Conservation (phyloP, 1,140 invertebrate species). For the Drosophila subobscura region DNA sequence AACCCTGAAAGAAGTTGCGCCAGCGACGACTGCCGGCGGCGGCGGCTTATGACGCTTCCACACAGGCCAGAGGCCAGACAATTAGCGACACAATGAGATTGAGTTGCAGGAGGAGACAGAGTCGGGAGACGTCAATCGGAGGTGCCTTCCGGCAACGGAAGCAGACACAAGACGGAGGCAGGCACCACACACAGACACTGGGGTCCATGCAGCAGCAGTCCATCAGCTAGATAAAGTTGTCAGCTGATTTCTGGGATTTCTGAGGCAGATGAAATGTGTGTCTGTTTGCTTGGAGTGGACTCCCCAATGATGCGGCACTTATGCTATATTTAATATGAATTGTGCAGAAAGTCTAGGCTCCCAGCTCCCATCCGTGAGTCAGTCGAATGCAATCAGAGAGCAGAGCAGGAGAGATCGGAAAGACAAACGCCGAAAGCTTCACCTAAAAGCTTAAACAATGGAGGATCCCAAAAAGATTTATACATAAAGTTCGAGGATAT, state of each 20-base stretch:
- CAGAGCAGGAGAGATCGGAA: too few species aligned
- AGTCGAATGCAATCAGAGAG: constrained; percentile 3
- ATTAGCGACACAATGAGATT: constrained; percentile 81
- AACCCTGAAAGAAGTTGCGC: constrained; percentile 43
- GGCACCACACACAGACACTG: constrained; percentile 56
- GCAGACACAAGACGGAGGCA: constrained; percentile 39
- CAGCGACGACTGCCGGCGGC: constrained; percentile 26
- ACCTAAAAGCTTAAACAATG: constrained; percentile 47
- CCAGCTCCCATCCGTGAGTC: constrained; percentile 14
- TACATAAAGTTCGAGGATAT: constrained; percentile 42
- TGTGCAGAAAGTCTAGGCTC: constrained; percentile 27
- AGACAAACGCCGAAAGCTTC: constrained; percentile 4
- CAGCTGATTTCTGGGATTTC: constrained; percentile 62
- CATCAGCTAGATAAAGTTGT: constrained; percentile 75
- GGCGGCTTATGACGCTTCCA: constrained; percentile 41
- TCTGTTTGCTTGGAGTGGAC: constrained; percentile 11
- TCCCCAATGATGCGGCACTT: constrained; percentile 66
- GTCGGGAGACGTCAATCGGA: constrained; percentile 6
- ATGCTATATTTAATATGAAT: constrained; percentile 51
- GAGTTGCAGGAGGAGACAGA: constrained; percentile 59
- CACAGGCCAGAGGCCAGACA: constrained; percentile 58
- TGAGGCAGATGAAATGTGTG: neutral
- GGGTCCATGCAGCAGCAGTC: constrained; percentile 8
- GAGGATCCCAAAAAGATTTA: constrained; percentile 54
- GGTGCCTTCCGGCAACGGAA: constrained; percentile 72